These are phyloP conservation scores for Chitala chitala DNA, from an alignment of 2,113 vertebrate species.

Conservation along the genomic window DNA sequence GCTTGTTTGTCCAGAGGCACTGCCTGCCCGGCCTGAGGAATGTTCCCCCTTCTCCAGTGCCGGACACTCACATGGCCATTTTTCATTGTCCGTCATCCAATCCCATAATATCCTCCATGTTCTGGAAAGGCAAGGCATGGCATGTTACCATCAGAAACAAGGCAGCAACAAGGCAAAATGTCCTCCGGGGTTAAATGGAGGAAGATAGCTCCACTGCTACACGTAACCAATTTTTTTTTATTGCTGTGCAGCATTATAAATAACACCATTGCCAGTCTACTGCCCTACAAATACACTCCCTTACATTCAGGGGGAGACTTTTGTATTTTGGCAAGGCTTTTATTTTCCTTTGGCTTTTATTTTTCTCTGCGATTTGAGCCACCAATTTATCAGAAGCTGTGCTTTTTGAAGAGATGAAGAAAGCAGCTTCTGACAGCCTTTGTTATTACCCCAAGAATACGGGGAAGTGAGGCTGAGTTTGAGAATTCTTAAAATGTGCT, in stretches of 20 bases:
- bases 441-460: slow-evolving; percentile 35
- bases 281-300: slow-evolving; percentile 37
- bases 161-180: background rate
- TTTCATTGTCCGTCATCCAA: background rate
- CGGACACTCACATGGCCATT: background rate
- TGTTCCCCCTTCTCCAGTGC: background rate
- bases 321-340: slow-evolving; percentile 51
- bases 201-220: background rate
- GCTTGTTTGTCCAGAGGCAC: no score
- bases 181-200: background rate
- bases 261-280: slow-evolving; percentile 35
- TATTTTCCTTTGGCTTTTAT: no score
- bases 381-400: slow-evolving; percentile 45
- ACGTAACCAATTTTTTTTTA: slow-evolving; percentile 12
- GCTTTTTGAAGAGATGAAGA: slow-evolving; percentile 37
- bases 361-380: slow-evolving; percentile 37
- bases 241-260: slow-evolving; percentile 39
- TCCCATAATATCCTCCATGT: background rate
- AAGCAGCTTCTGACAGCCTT: slow-evolving; percentile 22
- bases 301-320: slow-evolving; percentile 47
- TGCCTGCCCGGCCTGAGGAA: background rate
- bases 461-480: slow-evolving; percentile 33
- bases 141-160: background rate
- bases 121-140: background rate
- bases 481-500: background rate